Evolutionary conservation across 2,113 vertebrate species (phyloP), one percentile per base, ranked within the genome.

Genomic region (Elachura formosa): DNA sequence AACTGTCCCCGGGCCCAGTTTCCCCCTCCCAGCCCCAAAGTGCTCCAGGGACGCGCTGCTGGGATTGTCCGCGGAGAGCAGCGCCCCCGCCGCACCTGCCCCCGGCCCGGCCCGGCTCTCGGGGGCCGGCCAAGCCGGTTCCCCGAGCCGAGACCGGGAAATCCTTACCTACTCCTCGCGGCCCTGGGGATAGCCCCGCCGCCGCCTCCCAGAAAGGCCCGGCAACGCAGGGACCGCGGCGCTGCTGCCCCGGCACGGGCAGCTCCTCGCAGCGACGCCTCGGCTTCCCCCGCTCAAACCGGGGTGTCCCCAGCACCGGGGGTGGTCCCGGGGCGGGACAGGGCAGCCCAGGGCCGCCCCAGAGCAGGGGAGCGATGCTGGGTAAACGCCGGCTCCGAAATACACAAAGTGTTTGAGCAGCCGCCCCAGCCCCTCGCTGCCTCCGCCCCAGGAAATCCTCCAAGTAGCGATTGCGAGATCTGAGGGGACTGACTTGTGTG

Each of bases 291-390:
- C 9, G 18, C 19, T 68, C 58, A 1, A 31, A 14, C 29, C 23
- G 0, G 22, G 2, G 1, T 3, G 26, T 0, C 21, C 21, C 41
- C 18, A 1, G 18, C 2, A 3, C 6, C 4, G 4, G 54, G 3
- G 18, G 22, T 0, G 25, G 5, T 26, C 24, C 16, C 8, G 16
- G 24, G 22, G n/a, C n/a, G n/a, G n/a, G n/a, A n/a, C n/a, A n/a
- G n/a, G n/a, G n/a, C n/a, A n/a, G n/a, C n/a, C n/a, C n/a, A n/a
- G n/a, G n/a, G n/a, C n/a, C n/a, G 2, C 62, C 45, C 45, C 23
- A 17, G 54, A 4, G 9, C 31, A 52, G 28, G 25, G 55, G 4
- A 45, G 40, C 8, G 8, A 13, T 2, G 58, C 52, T 15, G 62
- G 5, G 41, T 17, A 48, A 58, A 76, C 2, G 8, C 43, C 2